A percentile compares a stretch with the other conserved stretches of the same genome.
Evolutionary conservation across 2,888 invertebrate genomes (phyloP).

Genomic region (Ganaspis brasiliensis): DNA sequence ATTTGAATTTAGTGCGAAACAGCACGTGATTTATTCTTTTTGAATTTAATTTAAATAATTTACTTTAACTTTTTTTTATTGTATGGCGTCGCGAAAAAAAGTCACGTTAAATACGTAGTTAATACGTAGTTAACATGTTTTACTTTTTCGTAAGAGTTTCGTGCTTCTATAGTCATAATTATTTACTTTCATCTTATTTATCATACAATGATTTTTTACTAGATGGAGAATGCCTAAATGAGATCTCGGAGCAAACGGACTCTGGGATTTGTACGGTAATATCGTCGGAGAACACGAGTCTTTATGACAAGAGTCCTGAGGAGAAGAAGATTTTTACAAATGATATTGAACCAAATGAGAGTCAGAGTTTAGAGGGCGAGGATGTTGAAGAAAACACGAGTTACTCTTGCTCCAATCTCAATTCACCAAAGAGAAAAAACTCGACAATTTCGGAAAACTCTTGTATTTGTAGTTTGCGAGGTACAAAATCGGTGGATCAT

Average conservation of each 20-base stretch:
- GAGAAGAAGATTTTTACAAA: conserved; percentile 76
- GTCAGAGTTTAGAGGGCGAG: conserved; percentile 59
- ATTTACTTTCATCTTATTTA: too few species aligned
- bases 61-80: too few species aligned
- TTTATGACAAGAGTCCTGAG: conserved; percentile 80
- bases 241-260: conserved; percentile 85
- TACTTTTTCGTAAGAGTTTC: too few species aligned
- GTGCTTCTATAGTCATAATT: too few species aligned
- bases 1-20: too few species aligned
- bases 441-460: conserved; percentile 70
- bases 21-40: too few species aligned
- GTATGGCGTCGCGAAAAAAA: too few species aligned
- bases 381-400: conserved; percentile 74
- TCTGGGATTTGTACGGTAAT: conserved; percentile 86
- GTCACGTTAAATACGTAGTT: too few species aligned
- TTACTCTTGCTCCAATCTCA: conserved; percentile 76
- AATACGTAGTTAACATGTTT: too few species aligned
- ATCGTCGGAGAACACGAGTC: conserved; percentile 85
- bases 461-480: conserved; percentile 73
- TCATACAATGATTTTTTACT: conserved; percentile 81
- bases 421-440: conserved; percentile 72
- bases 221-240: conserved; percentile 82
- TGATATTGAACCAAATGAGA: conserved; percentile 63
- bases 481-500: conserved; percentile 66
- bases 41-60: too few species aligned